Evolutionary conservation across 2,888 invertebrate species (phyloP), one percentile per base, ranked within the genome.

Genomic region (Agrotis segetum): DNA sequence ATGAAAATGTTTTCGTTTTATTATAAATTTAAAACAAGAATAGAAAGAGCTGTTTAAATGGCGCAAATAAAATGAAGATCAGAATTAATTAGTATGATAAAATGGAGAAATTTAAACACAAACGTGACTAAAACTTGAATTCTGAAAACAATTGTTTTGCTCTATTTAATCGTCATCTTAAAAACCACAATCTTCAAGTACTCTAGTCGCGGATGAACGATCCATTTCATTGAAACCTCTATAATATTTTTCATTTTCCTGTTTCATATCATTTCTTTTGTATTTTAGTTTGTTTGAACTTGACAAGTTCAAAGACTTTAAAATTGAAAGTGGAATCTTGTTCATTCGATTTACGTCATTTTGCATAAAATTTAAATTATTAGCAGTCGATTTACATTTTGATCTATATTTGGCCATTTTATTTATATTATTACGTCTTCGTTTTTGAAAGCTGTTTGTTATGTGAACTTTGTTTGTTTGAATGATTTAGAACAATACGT

Each of bases 121-220:
- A 60, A 70, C 76, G 71, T 81, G 72, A 67, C 70, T 71, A 50
- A 79, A 60, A 70, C 17, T 24, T n/a, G 14, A 34, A n/a, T 56
- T 71, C 11, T 50, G 67, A 64, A 71, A 74, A 69, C 68, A 77
- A 81, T 67, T 60, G 65, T 69, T 75, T 79, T 77, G 83, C 79
- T 84, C 79, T 74, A 81, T 70, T 85, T 79, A 63, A 73, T 73
- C 56, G 44, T 58, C 40, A 68, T 67, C 29, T 67, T 60, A 13
- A 50, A 60, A 80, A 71, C 76, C 70, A 19, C 78, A 60, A 65
- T 65, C n/a, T 55, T 11, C 5, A 56, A 46, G 64, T 74, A 24
- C 29, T 79, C 79, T 69, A 63, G 67, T 77, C 40, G 24, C 72
- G 70, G 69, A 63, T 66, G 63, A 47, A 52, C 71, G 61, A 71